Evolutionary conservation across 2,797 vertebrate species (phyloP).

Genomic region (Momotus momota): DNA sequence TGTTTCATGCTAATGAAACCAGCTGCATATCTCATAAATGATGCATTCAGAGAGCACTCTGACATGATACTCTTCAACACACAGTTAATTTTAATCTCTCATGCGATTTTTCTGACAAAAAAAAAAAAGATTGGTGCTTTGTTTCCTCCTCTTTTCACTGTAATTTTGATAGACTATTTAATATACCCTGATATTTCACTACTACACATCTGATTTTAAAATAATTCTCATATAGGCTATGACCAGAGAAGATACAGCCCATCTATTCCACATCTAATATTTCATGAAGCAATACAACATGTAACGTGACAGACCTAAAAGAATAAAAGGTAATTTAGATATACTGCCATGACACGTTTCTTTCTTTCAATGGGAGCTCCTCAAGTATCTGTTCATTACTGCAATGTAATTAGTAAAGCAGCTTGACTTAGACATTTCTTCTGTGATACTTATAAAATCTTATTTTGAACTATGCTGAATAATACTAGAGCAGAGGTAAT

Average conservation of each 20-base stretch:
- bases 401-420: background rate
- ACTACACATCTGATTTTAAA: background rate
- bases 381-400: background rate
- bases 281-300: background rate
- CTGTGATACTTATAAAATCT: background rate
- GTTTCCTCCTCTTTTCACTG: background rate
- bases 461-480: background rate
- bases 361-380: background rate
- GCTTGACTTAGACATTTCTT: background rate
- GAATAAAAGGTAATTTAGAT: background rate
- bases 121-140: constrained; percentile 1
- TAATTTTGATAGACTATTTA: background rate
- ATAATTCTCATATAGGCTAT: background rate
- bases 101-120: background rate
- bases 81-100: constrained; percentile 51
- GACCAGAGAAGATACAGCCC: background rate
- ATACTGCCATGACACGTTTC: accelerated
- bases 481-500: background rate
- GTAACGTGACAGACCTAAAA: background rate
- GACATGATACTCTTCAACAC: constrained; percentile 13
- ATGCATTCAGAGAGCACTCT: constrained; percentile 3
- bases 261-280: background rate
- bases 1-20: constrained; percentile 6
- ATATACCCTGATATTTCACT: too few species aligned
- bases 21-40: constrained; percentile 29